phyloP scores from a whole-genome alignment of 2,113 vertebrate species.

The Tupaia chinensis region DNA sequence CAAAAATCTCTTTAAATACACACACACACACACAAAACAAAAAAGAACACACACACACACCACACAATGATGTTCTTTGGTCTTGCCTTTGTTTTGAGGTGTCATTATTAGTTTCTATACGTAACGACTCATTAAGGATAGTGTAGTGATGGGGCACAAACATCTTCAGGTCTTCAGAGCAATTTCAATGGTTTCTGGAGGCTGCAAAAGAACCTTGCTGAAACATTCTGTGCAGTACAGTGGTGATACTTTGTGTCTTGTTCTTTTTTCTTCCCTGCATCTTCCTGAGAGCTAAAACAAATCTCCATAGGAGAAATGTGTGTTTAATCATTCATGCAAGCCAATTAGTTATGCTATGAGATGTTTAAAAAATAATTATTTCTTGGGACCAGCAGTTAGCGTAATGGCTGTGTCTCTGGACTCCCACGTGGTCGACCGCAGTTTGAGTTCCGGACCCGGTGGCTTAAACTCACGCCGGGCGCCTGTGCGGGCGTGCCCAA shows the following conservation, averaged over 20 bases:
- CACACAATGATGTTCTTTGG: neutral
- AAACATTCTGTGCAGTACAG: neutral
- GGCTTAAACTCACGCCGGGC: no score
- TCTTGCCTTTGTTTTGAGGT: neutral
- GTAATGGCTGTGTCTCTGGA: no score
- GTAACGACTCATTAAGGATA: neutral
- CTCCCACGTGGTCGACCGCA: no score
- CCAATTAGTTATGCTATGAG: neutral
- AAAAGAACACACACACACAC: no score
- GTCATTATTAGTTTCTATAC: neutral
- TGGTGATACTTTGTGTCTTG: neutral
- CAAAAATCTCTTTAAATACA: no score
- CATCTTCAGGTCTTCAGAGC: neutral
- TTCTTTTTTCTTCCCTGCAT: conserved; percentile 1
- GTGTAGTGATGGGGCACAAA: neutral
- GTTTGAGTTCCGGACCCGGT: no score
- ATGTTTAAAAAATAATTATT: neutral
- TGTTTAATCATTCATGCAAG: neutral
- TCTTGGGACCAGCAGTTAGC: no score
- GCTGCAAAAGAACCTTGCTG: neutral
- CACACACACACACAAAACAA: no score
- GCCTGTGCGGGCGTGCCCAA: no score
- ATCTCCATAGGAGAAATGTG: neutral
- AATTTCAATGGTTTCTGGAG: neutral
- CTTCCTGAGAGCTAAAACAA: neutral